These are phyloP conservation scores for Phrynocephalus forsythii DNA, from an alignment of 2,797 vertebrate species.

Conservation along the genomic window DNA sequence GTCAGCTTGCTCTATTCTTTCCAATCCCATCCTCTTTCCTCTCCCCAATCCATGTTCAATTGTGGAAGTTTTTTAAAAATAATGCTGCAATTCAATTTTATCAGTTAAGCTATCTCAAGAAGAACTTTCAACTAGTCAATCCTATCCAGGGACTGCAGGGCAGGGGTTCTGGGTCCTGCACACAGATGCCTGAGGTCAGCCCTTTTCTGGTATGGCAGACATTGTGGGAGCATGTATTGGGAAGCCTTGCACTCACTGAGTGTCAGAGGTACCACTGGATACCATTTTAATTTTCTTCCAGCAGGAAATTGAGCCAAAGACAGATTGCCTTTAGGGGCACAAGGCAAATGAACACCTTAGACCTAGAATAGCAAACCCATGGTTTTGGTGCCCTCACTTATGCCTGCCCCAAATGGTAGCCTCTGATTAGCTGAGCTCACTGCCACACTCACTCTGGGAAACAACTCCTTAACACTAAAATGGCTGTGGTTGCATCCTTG, in stretches of 20 bases:
- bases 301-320: neutral
- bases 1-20: neutral
- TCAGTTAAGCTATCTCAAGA: conserved; percentile 21
- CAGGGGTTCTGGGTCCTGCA: neutral
- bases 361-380: neutral
- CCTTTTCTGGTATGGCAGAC: too few species aligned
- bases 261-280: neutral
- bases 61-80: neutral
- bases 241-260: neutral
- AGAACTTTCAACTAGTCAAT: conserved; percentile 6
- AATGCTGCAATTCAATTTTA: neutral
- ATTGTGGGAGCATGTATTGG: neutral
- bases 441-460: neutral
- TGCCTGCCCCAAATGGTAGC: neutral
- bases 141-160: neutral
- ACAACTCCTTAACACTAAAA: neutral
- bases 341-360: neutral
- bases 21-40: neutral
- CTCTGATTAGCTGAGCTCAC: neutral
- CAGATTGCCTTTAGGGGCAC: neutral
- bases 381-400: neutral
- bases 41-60: neutral
- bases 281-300: neutral
- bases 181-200: too few species aligned
- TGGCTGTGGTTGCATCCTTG: too few species aligned